Base-by-base conservation (phyloP, 2,113 vertebrate genomes). In the Micronycteris hirsuta region DNA sequence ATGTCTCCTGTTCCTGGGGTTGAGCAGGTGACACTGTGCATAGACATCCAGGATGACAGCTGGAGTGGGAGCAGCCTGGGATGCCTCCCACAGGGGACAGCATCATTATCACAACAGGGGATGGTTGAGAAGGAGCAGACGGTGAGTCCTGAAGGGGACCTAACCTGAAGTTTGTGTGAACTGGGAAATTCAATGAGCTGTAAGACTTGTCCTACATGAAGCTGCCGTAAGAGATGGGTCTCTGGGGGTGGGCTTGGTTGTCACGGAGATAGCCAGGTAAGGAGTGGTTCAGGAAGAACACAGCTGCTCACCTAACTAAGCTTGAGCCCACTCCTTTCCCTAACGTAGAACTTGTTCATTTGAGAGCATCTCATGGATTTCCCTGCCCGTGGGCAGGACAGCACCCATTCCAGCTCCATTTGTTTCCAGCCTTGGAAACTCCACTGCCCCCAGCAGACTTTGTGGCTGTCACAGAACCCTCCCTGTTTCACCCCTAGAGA, bases 101-200 rank as follows among this genome's bases (percentile, higher is more conserved):
- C 1, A 2, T 95, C 93, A 43, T 96, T 95, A 96, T 83, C 71
- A 93, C 49, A 73, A 81, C 52, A 68, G 0, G 38, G 77, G 71
- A 26, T n/a, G 58, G 77, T 92, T 95, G 94, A 80, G 93, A 89
- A 93, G 89, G 38, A 91, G 88, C 94, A 97, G 95, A 85, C 16
- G 61, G 92, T 73, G 65, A 89, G 92, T 95, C 94, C 92, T 91
- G 85, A 94, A 89, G 94, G 95, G 94, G 94, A 86, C 95, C 91
- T 94, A 88, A 96, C 73, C 92, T 93, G 82, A 85, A 89, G 92
- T 93, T 89, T 86, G 83, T 94, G 73, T 85, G 95, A 92, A 92
- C 77, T 38, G 94, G 82, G 88, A 93, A 96, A 94, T 91, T 71
- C 82, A 81, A 91, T 73, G 63, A 68, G 63, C 94, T 73, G 33